Percentiles rank a stretch among this genome's conserved stretches.
These are phyloP conservation scores for Dasypogon diadema DNA, from an alignment of 2,888 invertebrate species.

Conservation along the genomic window DNA sequence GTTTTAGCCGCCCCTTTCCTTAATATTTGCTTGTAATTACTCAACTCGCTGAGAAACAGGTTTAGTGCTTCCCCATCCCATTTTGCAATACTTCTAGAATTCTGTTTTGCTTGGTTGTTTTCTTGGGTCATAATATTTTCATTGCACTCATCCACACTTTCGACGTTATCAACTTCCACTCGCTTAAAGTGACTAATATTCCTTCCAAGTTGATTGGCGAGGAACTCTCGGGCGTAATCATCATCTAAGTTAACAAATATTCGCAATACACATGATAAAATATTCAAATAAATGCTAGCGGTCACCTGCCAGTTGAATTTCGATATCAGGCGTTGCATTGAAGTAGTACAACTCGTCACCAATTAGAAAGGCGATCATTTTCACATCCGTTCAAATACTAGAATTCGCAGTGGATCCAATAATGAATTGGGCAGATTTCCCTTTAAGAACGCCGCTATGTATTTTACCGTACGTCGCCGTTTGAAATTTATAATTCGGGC, in stretches of 20 bases:
- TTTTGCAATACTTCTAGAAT: neutral
- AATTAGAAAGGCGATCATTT: neutral
- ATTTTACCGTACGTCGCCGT: too few species aligned
- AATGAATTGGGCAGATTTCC: too few species aligned
- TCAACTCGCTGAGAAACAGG: neutral
- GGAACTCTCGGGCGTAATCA: neutral
- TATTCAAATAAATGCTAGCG: too few species aligned
- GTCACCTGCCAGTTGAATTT: neutral
- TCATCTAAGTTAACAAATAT: neutral
- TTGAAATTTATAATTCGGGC: too few species aligned
- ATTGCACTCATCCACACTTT: too few species aligned
- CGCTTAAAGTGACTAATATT: neutral
- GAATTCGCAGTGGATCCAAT: too few species aligned
- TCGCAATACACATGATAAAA: neutral
- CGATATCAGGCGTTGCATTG: neutral
- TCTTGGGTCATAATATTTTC: too few species aligned
- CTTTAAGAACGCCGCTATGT: too few species aligned
- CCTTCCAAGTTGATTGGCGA: neutral
- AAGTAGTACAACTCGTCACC: neutral
- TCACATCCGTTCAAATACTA: neutral
- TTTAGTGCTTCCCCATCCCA: neutral
- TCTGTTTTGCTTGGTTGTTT: neutral
- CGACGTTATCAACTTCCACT: neutral
- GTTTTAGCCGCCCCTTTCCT: neutral
- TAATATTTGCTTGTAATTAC: neutral